phyloP scores from a whole-genome alignment of 2,113 vertebrate genomes.

The Setophaga coronata region DNA sequence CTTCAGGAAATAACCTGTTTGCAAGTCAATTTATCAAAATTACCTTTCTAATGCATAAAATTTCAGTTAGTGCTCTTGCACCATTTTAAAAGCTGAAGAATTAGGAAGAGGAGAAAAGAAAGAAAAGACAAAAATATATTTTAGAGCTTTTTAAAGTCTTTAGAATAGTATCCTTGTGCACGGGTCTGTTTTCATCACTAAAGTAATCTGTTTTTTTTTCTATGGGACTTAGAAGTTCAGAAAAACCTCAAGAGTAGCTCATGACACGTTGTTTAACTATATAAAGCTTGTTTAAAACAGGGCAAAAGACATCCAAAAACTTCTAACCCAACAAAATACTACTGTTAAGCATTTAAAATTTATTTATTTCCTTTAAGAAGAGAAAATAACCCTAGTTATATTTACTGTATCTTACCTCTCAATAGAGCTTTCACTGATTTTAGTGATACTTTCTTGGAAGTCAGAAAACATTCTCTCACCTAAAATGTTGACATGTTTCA shows the following conservation, averaged over 20 bases:
- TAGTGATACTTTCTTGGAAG: slow-evolving; percentile 47
- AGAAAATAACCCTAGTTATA: neutral
- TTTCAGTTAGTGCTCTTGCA: slow-evolving; percentile 30
- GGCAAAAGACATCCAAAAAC: slow-evolving; percentile 45
- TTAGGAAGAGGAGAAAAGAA: slow-evolving; percentile 5
- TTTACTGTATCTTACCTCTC: slow-evolving; percentile 4
- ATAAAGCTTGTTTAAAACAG: slow-evolving; percentile 27
- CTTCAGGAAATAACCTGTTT: slow-evolving; percentile 50
- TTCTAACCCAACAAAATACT: neutral
- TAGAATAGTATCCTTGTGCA: neutral
- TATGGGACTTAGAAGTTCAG: slow-evolving; percentile 28
- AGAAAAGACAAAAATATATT: slow-evolving; percentile 43
- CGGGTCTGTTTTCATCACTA: neutral
- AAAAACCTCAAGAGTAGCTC: slow-evolving; percentile 42
- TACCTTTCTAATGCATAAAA: slow-evolving; percentile 30
- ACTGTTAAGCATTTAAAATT: neutral
- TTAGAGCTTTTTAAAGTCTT: slow-evolving; percentile 49
- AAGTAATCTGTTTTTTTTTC: neutral
- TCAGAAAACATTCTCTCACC: neutral
- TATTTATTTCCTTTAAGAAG: neutral
- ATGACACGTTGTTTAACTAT: slow-evolving; percentile 17
- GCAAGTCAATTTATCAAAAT: slow-evolving; percentile 48
- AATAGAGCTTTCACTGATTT: neutral
- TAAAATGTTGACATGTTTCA: slow-evolving; percentile 25
- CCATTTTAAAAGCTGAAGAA: slow-evolving; percentile 39